phyloP scores from a whole-genome alignment of 2,888 invertebrate genomes.

The Nemurella pictetii region DNA sequence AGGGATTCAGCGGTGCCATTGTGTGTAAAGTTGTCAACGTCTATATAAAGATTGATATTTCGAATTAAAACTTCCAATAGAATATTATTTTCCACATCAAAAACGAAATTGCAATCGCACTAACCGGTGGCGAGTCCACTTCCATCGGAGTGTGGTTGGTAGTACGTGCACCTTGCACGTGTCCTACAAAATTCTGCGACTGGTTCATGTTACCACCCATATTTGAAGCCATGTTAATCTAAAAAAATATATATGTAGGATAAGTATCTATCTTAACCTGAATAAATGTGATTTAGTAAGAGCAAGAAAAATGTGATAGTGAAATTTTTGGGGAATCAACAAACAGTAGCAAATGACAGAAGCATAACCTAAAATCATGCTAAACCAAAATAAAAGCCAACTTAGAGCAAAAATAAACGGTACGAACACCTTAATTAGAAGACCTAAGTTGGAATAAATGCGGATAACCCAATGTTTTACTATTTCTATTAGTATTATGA shows the following conservation, averaged over 20 bases:
- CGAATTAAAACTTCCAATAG: background rate
- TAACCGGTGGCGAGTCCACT: conserved; percentile 31
- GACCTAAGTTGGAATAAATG: no score
- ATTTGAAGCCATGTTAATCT: conserved; percentile 32
- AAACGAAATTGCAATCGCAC: no score
- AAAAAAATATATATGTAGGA: no score
- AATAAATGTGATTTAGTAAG: no score
- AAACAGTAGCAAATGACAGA: background rate
- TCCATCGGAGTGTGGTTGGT: conserved; percentile 36
- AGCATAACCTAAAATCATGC: background rate
- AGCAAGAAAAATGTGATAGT: no score
- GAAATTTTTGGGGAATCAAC: background rate
- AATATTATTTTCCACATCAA: background rate
- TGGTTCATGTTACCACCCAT: conserved; percentile 34
- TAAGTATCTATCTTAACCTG: no score
- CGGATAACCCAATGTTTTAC: no score
- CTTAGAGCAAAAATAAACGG: no score
- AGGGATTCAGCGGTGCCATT: background rate
- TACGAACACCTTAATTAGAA: no score
- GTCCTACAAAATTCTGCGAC: conserved; percentile 31
- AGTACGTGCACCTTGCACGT: conserved; percentile 25
- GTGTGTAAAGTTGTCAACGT: conserved; percentile 15
- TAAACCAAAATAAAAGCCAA: no score
- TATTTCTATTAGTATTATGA: no score
- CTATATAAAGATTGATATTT: background rate